phyloP scores from a whole-genome alignment of 2,113 vertebrate species.

The Micromys minutus region DNA sequence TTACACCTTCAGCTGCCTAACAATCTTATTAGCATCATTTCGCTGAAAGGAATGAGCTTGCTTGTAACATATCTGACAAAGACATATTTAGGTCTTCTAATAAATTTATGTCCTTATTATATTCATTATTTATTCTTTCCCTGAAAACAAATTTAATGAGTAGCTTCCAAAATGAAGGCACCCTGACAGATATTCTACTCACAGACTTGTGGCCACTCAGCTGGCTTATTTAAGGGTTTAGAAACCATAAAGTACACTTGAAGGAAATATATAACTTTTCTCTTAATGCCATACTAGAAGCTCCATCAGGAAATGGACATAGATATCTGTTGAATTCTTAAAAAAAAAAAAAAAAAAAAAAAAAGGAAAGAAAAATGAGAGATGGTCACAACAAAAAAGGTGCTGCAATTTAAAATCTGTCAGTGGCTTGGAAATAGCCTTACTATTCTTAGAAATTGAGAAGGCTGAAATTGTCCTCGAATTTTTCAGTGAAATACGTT shows the following conservation, averaged over 20 bases:
- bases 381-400: constrained; percentile 52
- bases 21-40: not conserved
- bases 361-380: constrained; percentile 66
- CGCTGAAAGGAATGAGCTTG: not conserved
- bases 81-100: constrained; percentile 27
- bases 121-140: constrained; percentile 37
- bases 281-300: constrained; percentile 55
- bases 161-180: not conserved
- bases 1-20: not conserved
- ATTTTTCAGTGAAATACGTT: constrained; percentile 69
- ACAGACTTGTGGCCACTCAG: not conserved
- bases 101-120: constrained; percentile 31
- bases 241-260: constrained; percentile 46
- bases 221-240: constrained; percentile 9
- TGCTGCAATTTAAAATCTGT: constrained; percentile 77
- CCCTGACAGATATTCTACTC: not conserved
- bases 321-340: constrained; percentile 69
- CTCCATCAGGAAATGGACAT: constrained; percentile 56
- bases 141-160: constrained; percentile 26
- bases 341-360: constrained; percentile 27
- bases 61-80: constrained; percentile 27
- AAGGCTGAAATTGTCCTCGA: constrained; percentile 57
- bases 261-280: constrained; percentile 54
- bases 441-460: constrained; percentile 73
- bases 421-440: constrained; percentile 74